Conservation (phyloP, 2,797 vertebrate species). For the Kryptopterus vitreolus region DNA sequence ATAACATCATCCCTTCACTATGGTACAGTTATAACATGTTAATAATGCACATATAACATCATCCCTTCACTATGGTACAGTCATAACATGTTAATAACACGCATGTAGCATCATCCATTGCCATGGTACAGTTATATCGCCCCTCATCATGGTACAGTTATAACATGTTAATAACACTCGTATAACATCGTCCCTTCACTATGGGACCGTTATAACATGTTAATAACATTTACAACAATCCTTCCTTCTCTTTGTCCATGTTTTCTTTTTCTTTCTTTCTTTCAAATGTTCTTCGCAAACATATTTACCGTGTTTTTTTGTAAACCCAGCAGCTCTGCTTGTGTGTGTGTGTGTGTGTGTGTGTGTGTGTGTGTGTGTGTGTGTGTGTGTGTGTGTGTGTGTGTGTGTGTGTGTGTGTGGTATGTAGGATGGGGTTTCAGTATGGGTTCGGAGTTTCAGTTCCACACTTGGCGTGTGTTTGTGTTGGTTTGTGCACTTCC, state of each 20-base stretch:
- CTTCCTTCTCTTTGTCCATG: too few relatives aligned
- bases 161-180: neutral
- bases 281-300: too few relatives aligned
- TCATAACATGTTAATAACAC: too few relatives aligned
- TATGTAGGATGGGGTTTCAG: slow-evolving; percentile 95
- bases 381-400: slow-evolving; percentile 30
- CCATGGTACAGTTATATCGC: neutral
- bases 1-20: too few relatives aligned
- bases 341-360: too few relatives aligned
- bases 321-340: too few relatives aligned
- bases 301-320: too few relatives aligned
- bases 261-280: too few relatives aligned
- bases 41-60: neutral
- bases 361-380: slow-evolving; percentile 3
- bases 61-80: neutral
- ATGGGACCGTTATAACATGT: neutral
- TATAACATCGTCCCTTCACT: neutral
- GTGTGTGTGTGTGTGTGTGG: slow-evolving; percentile 16
- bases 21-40: neutral
- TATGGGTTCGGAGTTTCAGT: slow-evolving; percentile 92
- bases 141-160: too few relatives aligned
- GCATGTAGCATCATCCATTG: too few relatives aligned
- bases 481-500: slow-evolving; percentile 88
- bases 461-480: slow-evolving; percentile 95
- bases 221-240: neutral